Base-by-base conservation (phyloP, 1,140 invertebrate species). In the Drosophila rhopaloa region DNA sequence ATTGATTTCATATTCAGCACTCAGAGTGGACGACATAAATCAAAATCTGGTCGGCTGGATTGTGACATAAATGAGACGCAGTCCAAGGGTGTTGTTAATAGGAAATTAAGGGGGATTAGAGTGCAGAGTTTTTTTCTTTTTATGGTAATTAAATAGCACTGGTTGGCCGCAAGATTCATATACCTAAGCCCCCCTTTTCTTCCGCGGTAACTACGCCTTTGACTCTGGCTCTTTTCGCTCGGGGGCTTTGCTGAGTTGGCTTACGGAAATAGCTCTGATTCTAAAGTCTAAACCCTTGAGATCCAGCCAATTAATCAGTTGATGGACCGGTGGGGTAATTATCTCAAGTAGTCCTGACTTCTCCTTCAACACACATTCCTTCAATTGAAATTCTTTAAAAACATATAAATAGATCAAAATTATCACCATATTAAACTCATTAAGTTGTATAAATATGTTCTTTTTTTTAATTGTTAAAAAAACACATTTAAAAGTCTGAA, bases 1-100 rank as follows among this genome's bases (percentile, higher is more conserved):
- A 89, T 89, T 84, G 84, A 89, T 89, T 89, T 81, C 84, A 89
- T 89, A 89, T 89, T 89, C 84, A 89, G 84, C 84, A 75, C 84
- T 89, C 85, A 78, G 60, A 84, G 80, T 84, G 80, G 83, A 89
- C 84, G 77, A 84, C 84, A 89, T 89, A 89, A 89, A 89, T 89
- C 84, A 89, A 89, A 89, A 89, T 77, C 65, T 70, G 57, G 38
- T 51, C 67, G 56, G 62, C 60, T 71, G 65, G 63, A 73, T 73
- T 67, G 66, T 77, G 82, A 79, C 83, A 86, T 62, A 86, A 86
- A 76, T 76, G 80, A 86, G 55, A 61, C 63, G 48, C 51, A 27
- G 19, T 5, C 19, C 43, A 62, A 19, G 43, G 37, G 5, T 16
- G 27, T 8, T 29, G 13, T 5, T 27, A 11, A 11, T n/a, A 16